Evolutionary conservation across 37 sponge, comb jelly and placozoan genomes (phyloP), one percentile per base, ranked within the genome.

Genomic region (Cladorhizidae sp.): DNA sequence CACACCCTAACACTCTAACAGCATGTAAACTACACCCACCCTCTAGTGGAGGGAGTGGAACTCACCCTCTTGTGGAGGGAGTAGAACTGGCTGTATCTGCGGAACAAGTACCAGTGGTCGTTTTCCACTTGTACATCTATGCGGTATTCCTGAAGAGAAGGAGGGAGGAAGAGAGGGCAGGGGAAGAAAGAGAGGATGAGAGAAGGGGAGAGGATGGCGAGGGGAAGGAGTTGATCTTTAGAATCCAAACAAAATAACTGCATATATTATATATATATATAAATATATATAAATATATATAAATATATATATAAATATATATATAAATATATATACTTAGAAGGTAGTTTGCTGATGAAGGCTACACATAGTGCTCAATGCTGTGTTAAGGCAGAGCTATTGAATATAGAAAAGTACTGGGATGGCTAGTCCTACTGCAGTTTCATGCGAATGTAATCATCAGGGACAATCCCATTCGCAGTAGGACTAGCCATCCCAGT

Each of bases 11-110:
- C 69, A 29, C 37, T 68, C 20, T 33, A n/a, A 9, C 50, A 12
- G 18, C 64, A 63, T 63, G 64, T 63, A n/a, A 63, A 63, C 26
- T 26, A 38, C 25, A 21, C 5, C 40, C 7, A 9, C 32, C 8
- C 29, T 57, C 8, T 32, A 39, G 5, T 57, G 41, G 12, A 20
- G 55, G 55, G 12, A 64, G 28, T 67, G 39, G 31, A 25, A 67
- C 80, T 21, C 43, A 93, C 94, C 87, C 92, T 91, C 58, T 71
- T 77, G 59, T 97, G 97, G 8, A 97, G 88, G 21, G 65, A 35
- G 57, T 87, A 50, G 83, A 97, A 97, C 80, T 97, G 85, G 78
- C 92, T 91, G 88, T 97, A 97, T 28, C 97, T 71, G 5, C 88
- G 65, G 73, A 65, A 89, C 52, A 97, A 78, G 41, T 80, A 84